Evolutionary conservation across 2,888 invertebrate genomes (phyloP).

Genomic region (Zelleria hepariella): DNA sequence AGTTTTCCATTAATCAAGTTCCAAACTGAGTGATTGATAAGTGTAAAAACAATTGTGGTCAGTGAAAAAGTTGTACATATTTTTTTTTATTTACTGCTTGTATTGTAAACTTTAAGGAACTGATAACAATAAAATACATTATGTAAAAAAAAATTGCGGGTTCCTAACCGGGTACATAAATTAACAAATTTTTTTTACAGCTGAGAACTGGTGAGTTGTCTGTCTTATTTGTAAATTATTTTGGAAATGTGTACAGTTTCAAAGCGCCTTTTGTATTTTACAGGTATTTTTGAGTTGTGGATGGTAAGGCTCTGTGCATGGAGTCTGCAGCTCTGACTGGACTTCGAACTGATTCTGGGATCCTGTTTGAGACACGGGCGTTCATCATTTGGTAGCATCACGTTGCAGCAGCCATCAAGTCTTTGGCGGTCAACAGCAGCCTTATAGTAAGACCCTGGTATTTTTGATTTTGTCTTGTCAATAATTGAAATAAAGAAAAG

Average conservation of each 20-base stretch:
- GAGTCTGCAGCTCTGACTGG: background rate
- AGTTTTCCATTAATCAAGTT: slow-evolving; percentile 30
- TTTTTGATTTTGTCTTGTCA: slow-evolving; percentile 63
- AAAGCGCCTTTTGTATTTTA: background rate
- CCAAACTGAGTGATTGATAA: slow-evolving; percentile 34
- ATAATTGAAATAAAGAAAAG: slow-evolving; percentile 37
- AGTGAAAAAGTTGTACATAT: slow-evolving; percentile 60
- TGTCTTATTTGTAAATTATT: slow-evolving; percentile 33
- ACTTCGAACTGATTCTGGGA: background rate
- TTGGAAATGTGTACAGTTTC: slow-evolving; percentile 14
- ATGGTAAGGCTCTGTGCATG: background rate
- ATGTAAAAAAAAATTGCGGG: slow-evolving; percentile 36
- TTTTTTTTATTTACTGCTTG: slow-evolving; percentile 57
- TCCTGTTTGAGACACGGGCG: background rate
- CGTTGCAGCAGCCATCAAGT: slow-evolving; percentile 19
- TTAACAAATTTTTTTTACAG: slow-evolving; percentile 14
- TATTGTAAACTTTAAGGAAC: slow-evolving; percentile 46
- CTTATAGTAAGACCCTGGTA: slow-evolving; percentile 68
- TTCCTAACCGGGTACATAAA: background rate
- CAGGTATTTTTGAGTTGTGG: slow-evolving; percentile 1
- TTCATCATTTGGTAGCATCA: background rate
- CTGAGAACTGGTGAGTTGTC: slow-evolving; percentile 48
- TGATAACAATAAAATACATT: slow-evolving; percentile 49
- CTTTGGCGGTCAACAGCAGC: slow-evolving; percentile 26
- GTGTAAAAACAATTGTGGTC: slow-evolving; percentile 49